Conservation (phyloP, 2,888 invertebrate genomes). For the Atrina japonica region DNA sequence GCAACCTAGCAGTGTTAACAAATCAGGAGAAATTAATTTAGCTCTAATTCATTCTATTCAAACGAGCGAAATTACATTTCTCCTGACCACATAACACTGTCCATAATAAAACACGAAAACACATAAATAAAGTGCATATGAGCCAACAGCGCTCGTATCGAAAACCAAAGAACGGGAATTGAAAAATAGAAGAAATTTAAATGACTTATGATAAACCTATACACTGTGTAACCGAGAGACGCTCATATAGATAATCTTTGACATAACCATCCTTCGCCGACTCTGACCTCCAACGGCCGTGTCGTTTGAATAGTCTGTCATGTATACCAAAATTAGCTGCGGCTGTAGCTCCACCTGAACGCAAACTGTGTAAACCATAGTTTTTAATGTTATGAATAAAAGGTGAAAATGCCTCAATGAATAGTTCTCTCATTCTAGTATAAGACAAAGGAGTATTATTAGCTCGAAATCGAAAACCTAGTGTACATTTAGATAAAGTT, state of each 20-base stretch:
- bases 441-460: slow-evolving; percentile 12
- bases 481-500: slow-evolving; percentile 17
- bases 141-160: not conserved
- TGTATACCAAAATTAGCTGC: slow-evolving; percentile 26
- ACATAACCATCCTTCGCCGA: slow-evolving; percentile 23
- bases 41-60: too few relatives aligned
- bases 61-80: too few relatives aligned
- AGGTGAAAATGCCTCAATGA: slow-evolving; percentile 19
- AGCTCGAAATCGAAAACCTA: not conserved
- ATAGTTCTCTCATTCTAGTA: slow-evolving; percentile 23
- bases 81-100: too few relatives aligned
- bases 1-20: too few relatives aligned
- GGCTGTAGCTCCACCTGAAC: slow-evolving; percentile 21
- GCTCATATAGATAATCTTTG: slow-evolving; percentile 9
- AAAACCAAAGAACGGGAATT: not conserved
- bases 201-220: slow-evolving; percentile 6
- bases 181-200: not conserved
- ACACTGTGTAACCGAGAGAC: not conserved
- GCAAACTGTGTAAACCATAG: slow-evolving; percentile 21
- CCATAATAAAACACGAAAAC: too few relatives aligned
- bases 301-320: slow-evolving; percentile 23
- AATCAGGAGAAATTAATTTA: too few relatives aligned
- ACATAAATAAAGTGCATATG: too few relatives aligned
- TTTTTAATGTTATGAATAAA: slow-evolving; percentile 21
- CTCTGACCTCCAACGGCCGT: slow-evolving; percentile 26